Conservation (phyloP, 2,113 vertebrate genomes). For the Cheirogaleus medius region DNA sequence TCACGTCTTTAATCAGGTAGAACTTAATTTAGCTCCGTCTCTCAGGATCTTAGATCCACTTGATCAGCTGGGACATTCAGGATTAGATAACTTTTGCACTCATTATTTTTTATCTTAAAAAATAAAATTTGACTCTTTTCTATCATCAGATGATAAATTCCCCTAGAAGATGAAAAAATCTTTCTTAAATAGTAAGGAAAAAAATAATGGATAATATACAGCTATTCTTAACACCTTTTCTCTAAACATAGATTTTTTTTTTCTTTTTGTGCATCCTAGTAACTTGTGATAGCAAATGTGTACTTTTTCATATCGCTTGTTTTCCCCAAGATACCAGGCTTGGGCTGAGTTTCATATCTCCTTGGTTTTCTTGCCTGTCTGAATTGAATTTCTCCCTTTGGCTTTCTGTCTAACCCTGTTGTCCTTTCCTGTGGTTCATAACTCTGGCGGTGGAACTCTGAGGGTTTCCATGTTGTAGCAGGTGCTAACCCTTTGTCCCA, state of each 20-base stretch:
- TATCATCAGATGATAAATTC: neutral
- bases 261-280: neutral
- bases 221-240: neutral
- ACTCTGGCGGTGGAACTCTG: neutral
- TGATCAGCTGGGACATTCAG: neutral
- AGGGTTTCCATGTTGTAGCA: neutral
- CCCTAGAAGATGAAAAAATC: neutral
- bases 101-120: constrained; percentile 2
- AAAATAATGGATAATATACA: neutral
- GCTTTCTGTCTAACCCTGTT: constrained; percentile 12
- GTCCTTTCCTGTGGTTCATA: neutral
- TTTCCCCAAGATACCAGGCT: neutral
- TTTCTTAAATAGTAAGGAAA: neutral
- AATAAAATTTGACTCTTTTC: neutral
- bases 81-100: neutral
- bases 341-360: neutral
- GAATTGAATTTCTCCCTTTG: neutral
- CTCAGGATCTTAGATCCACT: neutral
- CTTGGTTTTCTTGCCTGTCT: constrained; percentile 4
- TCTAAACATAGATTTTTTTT: neutral
- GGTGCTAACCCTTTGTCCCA: neutral
- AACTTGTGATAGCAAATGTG: neutral
- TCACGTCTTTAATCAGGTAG: neutral
- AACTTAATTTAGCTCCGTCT: neutral
- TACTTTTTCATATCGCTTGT: neutral